A percentile compares a stretch with the other conserved stretches of the same genome.
phyloP scores from a whole-genome alignment of 2,797 vertebrate genomes.

The Alca torda region DNA sequence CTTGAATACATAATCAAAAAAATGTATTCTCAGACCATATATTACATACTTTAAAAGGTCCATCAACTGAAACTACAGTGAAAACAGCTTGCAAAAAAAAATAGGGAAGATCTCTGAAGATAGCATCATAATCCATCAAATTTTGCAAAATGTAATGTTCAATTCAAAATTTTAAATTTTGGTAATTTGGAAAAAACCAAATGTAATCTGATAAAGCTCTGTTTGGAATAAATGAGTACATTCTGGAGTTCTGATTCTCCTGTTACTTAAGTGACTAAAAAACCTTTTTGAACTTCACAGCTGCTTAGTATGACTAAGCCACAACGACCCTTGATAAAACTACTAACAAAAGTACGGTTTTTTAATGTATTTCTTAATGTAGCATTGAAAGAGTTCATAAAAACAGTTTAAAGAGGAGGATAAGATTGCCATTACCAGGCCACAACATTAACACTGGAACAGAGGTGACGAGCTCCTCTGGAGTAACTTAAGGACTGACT shows the following conservation, averaged over 20 bases:
- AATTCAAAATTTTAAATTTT: not conserved
- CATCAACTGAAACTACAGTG: not conserved
- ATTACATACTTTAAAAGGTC: not conserved
- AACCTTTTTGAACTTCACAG: not conserved
- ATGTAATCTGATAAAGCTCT: not conserved
- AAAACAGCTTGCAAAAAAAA: not conserved
- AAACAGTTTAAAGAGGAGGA: not conserved
- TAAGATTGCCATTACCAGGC: not conserved
- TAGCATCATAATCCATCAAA: not conserved
- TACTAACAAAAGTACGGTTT: not conserved
- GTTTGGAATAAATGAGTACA: accelerated
- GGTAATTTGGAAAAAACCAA: not conserved
- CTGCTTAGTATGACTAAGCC: not conserved
- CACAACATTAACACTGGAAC: not conserved
- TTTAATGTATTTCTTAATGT: not conserved
- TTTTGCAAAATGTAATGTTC: not conserved
- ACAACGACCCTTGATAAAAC: not conserved
- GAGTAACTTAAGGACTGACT: not conserved
- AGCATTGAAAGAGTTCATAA: not conserved
- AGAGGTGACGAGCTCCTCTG: not conserved
- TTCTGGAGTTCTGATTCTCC: not conserved
- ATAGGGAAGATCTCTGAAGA: not conserved
- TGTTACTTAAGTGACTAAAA: not conserved
- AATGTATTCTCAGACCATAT: not conserved
- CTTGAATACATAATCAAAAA: not conserved